phyloP scores from a whole-genome alignment of 2,797 vertebrate species.

The Crocidura indochinensis region DNA sequence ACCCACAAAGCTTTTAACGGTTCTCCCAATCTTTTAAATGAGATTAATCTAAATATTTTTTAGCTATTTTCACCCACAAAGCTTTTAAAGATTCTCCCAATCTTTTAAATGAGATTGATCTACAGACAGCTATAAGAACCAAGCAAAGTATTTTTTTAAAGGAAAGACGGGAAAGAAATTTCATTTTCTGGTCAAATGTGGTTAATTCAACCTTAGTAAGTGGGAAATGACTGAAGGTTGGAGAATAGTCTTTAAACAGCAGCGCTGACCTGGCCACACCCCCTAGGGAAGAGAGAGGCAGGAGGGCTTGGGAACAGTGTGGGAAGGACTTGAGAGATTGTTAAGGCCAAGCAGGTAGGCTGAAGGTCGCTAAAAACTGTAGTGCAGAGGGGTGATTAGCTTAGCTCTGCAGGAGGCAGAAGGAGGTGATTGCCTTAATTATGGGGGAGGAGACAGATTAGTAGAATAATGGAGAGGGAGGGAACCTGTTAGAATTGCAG shows the following conservation, averaged over 20 bases:
- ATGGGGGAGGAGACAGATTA: slow-evolving; percentile 74
- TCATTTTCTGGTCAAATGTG: slow-evolving; percentile 70
- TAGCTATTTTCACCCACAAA: neutral
- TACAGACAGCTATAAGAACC: slow-evolving; percentile 1
- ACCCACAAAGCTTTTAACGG: slow-evolving; percentile 51
- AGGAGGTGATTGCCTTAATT: slow-evolving; percentile 74
- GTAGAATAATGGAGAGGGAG: slow-evolving; percentile 61
- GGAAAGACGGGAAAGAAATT: slow-evolving; percentile 62
- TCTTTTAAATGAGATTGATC: neutral
- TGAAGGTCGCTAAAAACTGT: slow-evolving; percentile 38
- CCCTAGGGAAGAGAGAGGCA: neutral
- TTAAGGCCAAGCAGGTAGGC: slow-evolving; percentile 37
- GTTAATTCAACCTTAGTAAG: slow-evolving; percentile 17
- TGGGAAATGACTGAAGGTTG: neutral
- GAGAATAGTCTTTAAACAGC: slow-evolving; percentile 62
- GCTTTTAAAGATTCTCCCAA: slow-evolving; percentile 52
- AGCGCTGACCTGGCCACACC: fast-evolving
- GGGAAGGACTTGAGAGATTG: neutral
- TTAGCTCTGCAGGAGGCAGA: slow-evolving; percentile 48
- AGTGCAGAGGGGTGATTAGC: slow-evolving; percentile 66
- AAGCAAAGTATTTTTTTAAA: slow-evolving; percentile 58
- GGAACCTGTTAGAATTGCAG: slow-evolving; percentile 37
- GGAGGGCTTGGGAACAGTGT: neutral
- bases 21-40: slow-evolving; percentile 35
- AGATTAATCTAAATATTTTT: neutral